Percentiles rank a stretch among this genome's conserved stretches.
Evolutionary conservation across 2,888 invertebrate species (phyloP).

Genomic region (Lagria hirta): DNA sequence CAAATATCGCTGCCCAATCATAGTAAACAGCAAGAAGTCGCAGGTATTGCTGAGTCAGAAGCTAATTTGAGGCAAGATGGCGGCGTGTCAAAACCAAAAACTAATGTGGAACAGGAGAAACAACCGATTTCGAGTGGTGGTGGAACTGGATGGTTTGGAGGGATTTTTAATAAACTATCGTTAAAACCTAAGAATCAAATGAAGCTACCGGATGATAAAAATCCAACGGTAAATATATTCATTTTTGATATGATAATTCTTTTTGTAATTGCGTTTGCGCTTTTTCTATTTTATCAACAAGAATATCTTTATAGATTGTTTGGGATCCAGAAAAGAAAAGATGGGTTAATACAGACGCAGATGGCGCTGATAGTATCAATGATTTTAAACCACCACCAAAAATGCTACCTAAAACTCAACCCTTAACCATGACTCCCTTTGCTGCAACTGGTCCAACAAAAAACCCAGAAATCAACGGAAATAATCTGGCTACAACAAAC

Average conservation of each 20-base stretch:
- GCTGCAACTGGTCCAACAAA: not conserved
- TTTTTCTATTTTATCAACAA: constrained; percentile 1
- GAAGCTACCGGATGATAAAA: constrained; percentile 93
- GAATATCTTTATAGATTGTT: constrained; percentile 68
- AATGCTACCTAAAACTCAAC: too few species aligned
- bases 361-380: constrained; percentile 58
- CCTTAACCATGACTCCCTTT: not conserved
- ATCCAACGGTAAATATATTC: constrained; percentile 72
- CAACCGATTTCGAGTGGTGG: too few species aligned
- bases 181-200: constrained; percentile 89
- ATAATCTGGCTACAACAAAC: constrained; percentile 55
- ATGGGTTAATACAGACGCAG: constrained; percentile 83
- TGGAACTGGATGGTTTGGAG: constrained; percentile 77
- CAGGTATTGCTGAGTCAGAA: too few species aligned
- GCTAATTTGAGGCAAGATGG: constrained; percentile 28
- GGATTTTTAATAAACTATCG: constrained; percentile 80
- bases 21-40: constrained; percentile 18
- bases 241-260: too few species aligned
- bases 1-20: constrained; percentile 62
- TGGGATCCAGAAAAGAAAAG: constrained; percentile 87
- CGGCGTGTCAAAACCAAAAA: constrained; percentile 33
- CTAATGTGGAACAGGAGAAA: constrained; percentile 33
- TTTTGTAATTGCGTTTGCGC: too few species aligned
- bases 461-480: constrained; percentile 9
- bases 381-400: constrained; percentile 70